Evolutionary conservation across 2,888 invertebrate genomes (phyloP), one percentile per base, ranked within the genome.

Genomic region (Brachynemurus nebulosus): DNA sequence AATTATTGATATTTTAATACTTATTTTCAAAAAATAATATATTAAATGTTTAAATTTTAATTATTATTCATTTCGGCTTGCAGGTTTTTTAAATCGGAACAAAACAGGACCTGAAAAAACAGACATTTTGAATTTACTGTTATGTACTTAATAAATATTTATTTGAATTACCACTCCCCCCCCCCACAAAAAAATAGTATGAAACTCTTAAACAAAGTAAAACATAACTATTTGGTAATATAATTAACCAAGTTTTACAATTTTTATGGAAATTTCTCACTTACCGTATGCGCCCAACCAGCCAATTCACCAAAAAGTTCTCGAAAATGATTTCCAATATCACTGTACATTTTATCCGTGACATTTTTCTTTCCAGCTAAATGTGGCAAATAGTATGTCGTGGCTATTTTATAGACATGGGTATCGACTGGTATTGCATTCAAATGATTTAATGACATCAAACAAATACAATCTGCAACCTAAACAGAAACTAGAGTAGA

Each of bases 401-500:
- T 73, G 0, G 92, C 92, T 51, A 97, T 82, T 68, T 93, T 88
- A 63, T 83, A 89, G 18, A 98, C 88, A 59, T 98, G 97, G 0
- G 95, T 95, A 64, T 98, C 97, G 0, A 97, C 85, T 1, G 97
- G 97, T 43, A 98, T 77, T 0, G 93, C 81, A 54, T 83, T 77
- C 40, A 88, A 63, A 60, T 96, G 89, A 45, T 84, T 82, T 41
- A 98, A 62, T 0, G 95, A 92, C 96, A 98, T 97, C 16, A 98
- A 71, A 59, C 91, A 92, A 53, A 98, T 86, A 64, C 97, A 98
- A 65, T 98, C 97, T 0, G 97, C 93, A 14, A 98, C 90, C 86
- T 88, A 55, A 27, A 61, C 60, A n/a, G n/a, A n/a, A n/a, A n/a
- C n/a, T n/a, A n/a, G n/a, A n/a, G n/a, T n/a, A n/a, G n/a, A n/a